phyloP scores from a whole-genome alignment of 2,888 invertebrate species.

The Macrosoma leucophasiata region DNA sequence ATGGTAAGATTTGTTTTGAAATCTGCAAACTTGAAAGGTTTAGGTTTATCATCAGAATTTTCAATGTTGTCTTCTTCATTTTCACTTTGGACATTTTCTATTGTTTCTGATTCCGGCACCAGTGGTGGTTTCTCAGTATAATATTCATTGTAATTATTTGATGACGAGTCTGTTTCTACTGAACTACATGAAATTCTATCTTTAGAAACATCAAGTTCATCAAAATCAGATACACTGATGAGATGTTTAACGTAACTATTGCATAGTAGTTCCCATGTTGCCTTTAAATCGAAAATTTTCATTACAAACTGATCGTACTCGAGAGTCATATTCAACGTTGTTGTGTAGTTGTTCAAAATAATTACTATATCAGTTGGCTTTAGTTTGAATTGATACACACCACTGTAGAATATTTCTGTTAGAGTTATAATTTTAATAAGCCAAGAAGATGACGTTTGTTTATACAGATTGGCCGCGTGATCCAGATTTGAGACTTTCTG shows the following conservation, averaged over 20 bases:
- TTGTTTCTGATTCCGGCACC: slow-evolving; percentile 21
- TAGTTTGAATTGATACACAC: slow-evolving; percentile 79
- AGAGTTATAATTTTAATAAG: slow-evolving; percentile 91
- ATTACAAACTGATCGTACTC: slow-evolving; percentile 76
- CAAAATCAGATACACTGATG: slow-evolving; percentile 56
- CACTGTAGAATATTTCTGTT: slow-evolving; percentile 88
- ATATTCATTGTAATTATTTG: slow-evolving; percentile 56
- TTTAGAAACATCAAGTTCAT: slow-evolving; percentile 47
- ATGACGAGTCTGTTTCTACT: slow-evolving; percentile 53
- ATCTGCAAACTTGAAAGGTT: slow-evolving; percentile 75
- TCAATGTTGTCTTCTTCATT: slow-evolving; percentile 22
- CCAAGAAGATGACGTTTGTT: slow-evolving; percentile 94
- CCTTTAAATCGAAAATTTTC: slow-evolving; percentile 77
- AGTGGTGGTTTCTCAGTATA: slow-evolving; percentile 37
- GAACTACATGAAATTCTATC: slow-evolving; percentile 58
- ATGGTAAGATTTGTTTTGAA: slow-evolving; percentile 61
- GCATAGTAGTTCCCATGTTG: slow-evolving; percentile 78
- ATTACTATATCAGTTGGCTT: slow-evolving; percentile 78
- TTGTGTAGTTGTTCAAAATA: slow-evolving; percentile 76
- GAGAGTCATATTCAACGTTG: slow-evolving; percentile 67
- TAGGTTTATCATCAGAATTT: slow-evolving; percentile 41
- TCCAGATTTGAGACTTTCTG: slow-evolving; percentile 94
- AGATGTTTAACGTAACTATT: slow-evolving; percentile 72
- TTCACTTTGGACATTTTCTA: slow-evolving; percentile 24
- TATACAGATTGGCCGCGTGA: slow-evolving; percentile 92